phyloP scores from a whole-genome alignment of 2,888 invertebrate genomes.

The Dromius quadrimaculatus region DNA sequence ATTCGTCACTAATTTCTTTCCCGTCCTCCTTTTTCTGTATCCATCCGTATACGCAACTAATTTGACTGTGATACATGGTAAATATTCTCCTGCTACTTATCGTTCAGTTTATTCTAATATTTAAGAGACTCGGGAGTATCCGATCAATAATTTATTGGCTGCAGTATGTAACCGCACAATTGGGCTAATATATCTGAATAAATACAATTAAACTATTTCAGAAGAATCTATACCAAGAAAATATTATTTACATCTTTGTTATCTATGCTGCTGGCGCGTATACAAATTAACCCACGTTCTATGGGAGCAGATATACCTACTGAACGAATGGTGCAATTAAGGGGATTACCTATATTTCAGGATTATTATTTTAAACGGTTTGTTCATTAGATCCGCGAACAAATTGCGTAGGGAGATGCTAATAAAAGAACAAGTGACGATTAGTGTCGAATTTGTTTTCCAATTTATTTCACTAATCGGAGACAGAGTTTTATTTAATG shows the following conservation, averaged over 20 bases:
- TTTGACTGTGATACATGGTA: too few species aligned
- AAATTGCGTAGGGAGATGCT: conserved; percentile 52
- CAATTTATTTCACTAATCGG: conserved; percentile 29
- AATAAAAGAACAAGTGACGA: conserved; percentile 39
- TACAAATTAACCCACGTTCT: conserved; percentile 53
- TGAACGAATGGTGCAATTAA: conserved; percentile 52
- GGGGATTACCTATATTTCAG: conserved; percentile 53
- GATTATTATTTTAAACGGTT: conserved; percentile 57
- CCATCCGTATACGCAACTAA: too few species aligned
- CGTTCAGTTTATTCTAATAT: too few species aligned
- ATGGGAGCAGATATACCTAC: conserved; percentile 54
- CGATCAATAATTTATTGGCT: too few species aligned
- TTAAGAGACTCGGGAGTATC: too few species aligned
- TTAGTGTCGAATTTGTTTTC: conserved; percentile 34
- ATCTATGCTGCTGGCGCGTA: conserved; percentile 47
- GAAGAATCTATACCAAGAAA: too few species aligned
- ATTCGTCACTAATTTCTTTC: too few species aligned
- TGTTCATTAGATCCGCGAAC: conserved; percentile 56
- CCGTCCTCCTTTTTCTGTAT: too few species aligned
- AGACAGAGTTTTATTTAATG: conserved; percentile 19
- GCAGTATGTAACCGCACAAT: too few species aligned
- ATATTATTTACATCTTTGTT: conserved; percentile 52
- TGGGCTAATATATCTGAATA: too few species aligned
- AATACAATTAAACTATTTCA: too few species aligned
- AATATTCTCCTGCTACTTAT: too few species aligned